A percentile compares a stretch with the other conserved stretches of the same genome.
These are phyloP conservation scores for Noctua pronuba DNA, from an alignment of 2,888 invertebrate species.

Conservation along the genomic window DNA sequence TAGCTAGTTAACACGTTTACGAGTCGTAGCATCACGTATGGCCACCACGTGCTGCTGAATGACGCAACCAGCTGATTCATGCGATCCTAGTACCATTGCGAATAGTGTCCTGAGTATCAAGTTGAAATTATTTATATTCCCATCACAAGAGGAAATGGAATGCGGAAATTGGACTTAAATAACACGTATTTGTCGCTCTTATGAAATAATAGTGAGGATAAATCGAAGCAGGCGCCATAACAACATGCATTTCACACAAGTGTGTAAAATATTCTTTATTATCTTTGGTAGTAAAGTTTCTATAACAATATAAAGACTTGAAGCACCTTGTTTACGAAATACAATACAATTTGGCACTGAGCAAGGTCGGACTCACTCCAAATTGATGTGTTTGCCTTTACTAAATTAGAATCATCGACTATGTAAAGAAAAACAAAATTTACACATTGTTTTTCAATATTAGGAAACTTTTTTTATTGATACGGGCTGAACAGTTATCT, in stretches of 20 bases:
- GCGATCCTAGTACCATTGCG: constrained; percentile 14
- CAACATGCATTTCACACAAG: not conserved
- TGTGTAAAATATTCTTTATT: not conserved
- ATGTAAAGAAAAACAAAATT: constrained; percentile 22
- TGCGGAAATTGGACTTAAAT: constrained; percentile 61
- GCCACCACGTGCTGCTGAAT: constrained; percentile 71
- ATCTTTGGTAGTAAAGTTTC: not conserved
- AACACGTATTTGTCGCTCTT: constrained; percentile 29
- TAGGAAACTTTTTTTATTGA: constrained; percentile 15
- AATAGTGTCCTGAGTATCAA: constrained; percentile 49
- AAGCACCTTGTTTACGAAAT: constrained; percentile 54
- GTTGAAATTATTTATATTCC: constrained; percentile 52
- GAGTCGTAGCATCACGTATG: constrained; percentile 64
- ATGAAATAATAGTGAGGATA: not conserved
- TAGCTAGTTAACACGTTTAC: constrained; percentile 67
- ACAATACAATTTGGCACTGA: constrained; percentile 47
- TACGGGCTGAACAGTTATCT: not conserved
- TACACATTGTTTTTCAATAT: constrained; percentile 20
- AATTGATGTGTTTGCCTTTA: constrained; percentile 51
- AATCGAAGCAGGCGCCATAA: not conserved
- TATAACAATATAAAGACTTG: constrained; percentile 15
- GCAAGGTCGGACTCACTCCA: constrained; percentile 42
- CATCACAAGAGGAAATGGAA: constrained; percentile 50
- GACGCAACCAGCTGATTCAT: constrained; percentile 68
- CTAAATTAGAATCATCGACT: constrained; percentile 37